Evolutionary conservation across 2,888 invertebrate species (phyloP).

Genomic region (Pterostichus madidus): DNA sequence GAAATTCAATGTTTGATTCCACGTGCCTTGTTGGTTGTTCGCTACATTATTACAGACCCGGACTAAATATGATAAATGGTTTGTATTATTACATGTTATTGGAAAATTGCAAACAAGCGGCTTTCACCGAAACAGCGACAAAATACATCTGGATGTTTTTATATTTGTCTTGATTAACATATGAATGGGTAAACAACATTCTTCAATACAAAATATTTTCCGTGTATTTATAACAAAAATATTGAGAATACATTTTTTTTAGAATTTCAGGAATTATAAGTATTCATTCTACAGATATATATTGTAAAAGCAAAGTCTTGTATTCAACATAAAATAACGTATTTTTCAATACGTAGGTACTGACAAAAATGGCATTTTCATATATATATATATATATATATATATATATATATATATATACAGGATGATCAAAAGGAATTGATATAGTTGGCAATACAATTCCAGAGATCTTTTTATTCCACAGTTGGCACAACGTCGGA

Average conservation of each 20-base stretch:
- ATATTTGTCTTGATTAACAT: neutral
- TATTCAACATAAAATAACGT: no score
- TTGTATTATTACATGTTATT: neutral
- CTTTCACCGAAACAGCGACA: neutral
- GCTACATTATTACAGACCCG: slow-evolving; percentile 3
- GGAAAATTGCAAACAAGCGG: neutral
- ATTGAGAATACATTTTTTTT: neutral
- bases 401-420: no score
- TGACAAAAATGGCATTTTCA: no score
- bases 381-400: no score
- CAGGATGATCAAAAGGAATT: no score
- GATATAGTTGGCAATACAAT: no score
- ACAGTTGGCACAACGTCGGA: no score
- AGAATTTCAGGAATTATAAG: no score
- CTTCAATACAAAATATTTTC: neutral
- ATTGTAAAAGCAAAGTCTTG: no score
- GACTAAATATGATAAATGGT: slow-evolving; percentile 13
- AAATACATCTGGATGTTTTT: neutral
- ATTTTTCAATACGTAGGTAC: no score
- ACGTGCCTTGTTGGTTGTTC: neutral
- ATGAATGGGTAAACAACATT: neutral
- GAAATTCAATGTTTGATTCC: neutral
- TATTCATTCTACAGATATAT: no score
- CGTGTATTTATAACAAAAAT: neutral
- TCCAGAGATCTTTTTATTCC: no score